A percentile compares a stretch with the other conserved stretches of the same genome.
Conservation (phyloP, 2,797 vertebrate species). For the Oryzias dopingdopingensis region DNA sequence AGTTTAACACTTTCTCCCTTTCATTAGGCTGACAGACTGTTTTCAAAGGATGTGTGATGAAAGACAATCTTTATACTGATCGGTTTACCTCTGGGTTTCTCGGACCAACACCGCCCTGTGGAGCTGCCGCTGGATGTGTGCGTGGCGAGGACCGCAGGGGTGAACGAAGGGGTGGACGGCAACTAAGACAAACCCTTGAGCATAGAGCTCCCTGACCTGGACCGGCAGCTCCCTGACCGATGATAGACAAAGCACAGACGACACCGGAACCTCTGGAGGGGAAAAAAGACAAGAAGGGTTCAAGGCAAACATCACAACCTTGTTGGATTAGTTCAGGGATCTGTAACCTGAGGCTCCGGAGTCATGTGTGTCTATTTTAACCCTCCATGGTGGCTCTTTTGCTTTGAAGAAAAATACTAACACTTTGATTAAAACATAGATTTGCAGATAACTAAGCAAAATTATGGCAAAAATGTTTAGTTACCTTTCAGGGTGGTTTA, state of each 20-base stretch:
- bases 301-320: conserved; percentile 10
- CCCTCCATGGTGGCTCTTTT: no score
- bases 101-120: conserved; percentile 92
- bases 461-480: no score
- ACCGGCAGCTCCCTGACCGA: conserved; percentile 89
- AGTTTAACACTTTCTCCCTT: conserved; percentile 25
- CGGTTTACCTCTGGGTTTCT: conserved; percentile 70
- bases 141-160: conserved; percentile 81
- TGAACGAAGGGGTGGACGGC: conserved; percentile 93
- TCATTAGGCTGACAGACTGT: conserved; percentile 15
- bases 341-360: no score
- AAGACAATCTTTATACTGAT: conserved; percentile 2
- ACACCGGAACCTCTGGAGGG: conserved; percentile 82
- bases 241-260: conserved; percentile 87
- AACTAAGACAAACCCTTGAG: conserved; percentile 88
- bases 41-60: not conserved
- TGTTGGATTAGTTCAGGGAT: no score
- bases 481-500: no score
- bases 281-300: conserved; percentile 9
- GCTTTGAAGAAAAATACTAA: no score
- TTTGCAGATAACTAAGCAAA: no score
- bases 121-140: conserved; percentile 87
- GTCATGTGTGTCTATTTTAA: no score
- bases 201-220: conserved; percentile 90
- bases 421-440: no score